Evolutionary conservation across 1,140 invertebrate genomes (phyloP).

Genomic region (Yoshiicerus persimilis): DNA sequence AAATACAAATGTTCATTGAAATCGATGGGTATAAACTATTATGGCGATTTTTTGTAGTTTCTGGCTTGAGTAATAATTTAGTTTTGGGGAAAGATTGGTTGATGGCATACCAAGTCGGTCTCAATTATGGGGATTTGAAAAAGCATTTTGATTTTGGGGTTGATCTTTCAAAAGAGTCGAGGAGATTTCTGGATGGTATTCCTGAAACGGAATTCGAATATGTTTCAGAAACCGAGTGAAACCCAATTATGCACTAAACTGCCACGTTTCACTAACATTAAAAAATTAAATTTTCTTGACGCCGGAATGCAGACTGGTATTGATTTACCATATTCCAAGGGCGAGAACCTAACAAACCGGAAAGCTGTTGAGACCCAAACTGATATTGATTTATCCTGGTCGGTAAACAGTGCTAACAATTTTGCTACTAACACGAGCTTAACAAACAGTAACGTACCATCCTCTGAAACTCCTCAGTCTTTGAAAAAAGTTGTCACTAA

Average conservation of each 20-base stretch:
- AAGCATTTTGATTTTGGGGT: background rate
- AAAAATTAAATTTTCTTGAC: background rate
- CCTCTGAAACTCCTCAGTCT: too few relatives aligned
- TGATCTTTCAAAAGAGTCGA: background rate
- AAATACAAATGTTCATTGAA: background rate
- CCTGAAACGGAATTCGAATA: too few relatives aligned
- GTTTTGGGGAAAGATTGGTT: conserved; percentile 10
- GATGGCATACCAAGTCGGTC: background rate
- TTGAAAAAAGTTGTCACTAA: too few relatives aligned
- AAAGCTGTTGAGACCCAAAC: background rate
- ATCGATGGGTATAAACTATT: background rate
- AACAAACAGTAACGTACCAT: background rate
- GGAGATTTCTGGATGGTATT: background rate
- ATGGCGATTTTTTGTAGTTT: background rate
- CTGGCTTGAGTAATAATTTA: background rate
- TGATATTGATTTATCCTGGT: background rate
- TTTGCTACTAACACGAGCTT: background rate
- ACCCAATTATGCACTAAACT: too few relatives aligned
- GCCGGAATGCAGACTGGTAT: too few relatives aligned
- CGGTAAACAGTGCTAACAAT: background rate
- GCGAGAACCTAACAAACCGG: background rate
- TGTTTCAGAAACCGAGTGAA: too few relatives aligned
- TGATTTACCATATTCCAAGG: background rate
- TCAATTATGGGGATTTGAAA: background rate
- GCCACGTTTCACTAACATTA: too few relatives aligned